phyloP scores from a whole-genome alignment of 2,113 vertebrate species.

The Calyptommatus sinebrachiatus region DNA sequence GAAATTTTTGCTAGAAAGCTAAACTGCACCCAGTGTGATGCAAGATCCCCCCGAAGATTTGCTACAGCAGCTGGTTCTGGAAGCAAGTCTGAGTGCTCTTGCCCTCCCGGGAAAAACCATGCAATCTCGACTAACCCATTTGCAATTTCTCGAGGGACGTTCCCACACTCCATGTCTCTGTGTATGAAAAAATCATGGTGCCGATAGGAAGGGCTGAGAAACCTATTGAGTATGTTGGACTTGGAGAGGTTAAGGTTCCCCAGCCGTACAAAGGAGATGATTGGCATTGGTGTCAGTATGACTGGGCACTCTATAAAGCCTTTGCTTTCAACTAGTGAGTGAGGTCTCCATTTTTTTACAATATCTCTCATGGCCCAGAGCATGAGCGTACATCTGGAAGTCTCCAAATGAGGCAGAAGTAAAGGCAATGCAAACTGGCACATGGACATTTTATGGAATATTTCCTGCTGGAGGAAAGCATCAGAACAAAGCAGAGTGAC shows the following conservation, averaged over 20 bases:
- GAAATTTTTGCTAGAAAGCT: slow-evolving; percentile 72
- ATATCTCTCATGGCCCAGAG: slow-evolving; percentile 72
- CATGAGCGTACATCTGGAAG: slow-evolving; percentile 62
- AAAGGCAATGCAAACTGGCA: slow-evolving; percentile 81
- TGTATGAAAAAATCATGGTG: slow-evolving; percentile 72
- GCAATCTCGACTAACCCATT: slow-evolving; percentile 77
- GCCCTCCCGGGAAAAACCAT: slow-evolving; percentile 72
- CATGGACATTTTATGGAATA: slow-evolving; percentile 71
- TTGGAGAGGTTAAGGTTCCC: slow-evolving; percentile 74
- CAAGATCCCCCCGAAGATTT: slow-evolving; percentile 72
- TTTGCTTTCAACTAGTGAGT: slow-evolving; percentile 4
- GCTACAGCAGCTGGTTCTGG: slow-evolving; percentile 68
- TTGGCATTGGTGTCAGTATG: slow-evolving; percentile 66
- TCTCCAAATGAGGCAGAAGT: slow-evolving; percentile 71
- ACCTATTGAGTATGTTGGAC: slow-evolving; percentile 72
- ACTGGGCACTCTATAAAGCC: slow-evolving; percentile 56
- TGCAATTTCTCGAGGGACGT: slow-evolving; percentile 67
- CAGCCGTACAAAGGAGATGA: slow-evolving; percentile 77
- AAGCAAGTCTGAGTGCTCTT: slow-evolving; percentile 45
- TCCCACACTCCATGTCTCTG: slow-evolving; percentile 58
- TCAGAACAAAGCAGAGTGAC: slow-evolving; percentile 74
- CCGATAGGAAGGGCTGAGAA: slow-evolving; percentile 70
- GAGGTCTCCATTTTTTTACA: slow-evolving; percentile 54
- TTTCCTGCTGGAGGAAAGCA: slow-evolving; percentile 71
- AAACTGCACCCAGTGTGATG: slow-evolving; percentile 61